phyloP scores from a whole-genome alignment of 2,797 vertebrate species.

The Diplodus puntazzo region DNA sequence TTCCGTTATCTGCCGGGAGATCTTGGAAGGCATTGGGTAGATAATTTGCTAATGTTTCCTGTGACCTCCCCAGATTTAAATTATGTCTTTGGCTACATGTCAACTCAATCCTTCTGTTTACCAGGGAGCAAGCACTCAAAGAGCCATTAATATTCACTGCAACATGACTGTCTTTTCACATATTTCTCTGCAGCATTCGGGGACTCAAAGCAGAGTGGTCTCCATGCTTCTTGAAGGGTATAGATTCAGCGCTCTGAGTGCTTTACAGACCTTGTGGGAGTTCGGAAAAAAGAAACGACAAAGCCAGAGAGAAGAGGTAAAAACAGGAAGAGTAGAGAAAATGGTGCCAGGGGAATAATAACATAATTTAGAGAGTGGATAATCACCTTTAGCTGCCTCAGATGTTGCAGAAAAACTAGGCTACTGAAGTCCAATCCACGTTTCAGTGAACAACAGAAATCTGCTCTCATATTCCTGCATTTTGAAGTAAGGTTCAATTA shows the following conservation, averaged over 20 bases:
- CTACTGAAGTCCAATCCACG: slow-evolving; percentile 68
- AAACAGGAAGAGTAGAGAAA: slow-evolving; percentile 45
- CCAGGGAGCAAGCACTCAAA: slow-evolving; percentile 77
- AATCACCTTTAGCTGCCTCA: slow-evolving; percentile 71
- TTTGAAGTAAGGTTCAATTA: slow-evolving; percentile 78
- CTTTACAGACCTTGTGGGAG: slow-evolving; percentile 68
- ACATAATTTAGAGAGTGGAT: slow-evolving; percentile 62
- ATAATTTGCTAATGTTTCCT: slow-evolving; percentile 90
- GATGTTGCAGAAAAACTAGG: slow-evolving; percentile 69
- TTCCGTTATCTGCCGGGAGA: slow-evolving; percentile 84
- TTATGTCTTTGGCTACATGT: slow-evolving; percentile 85
- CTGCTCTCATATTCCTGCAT: slow-evolving; percentile 61
- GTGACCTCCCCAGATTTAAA: slow-evolving; percentile 88
- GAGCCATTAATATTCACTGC: slow-evolving; percentile 82
- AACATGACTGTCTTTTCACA: slow-evolving; percentile 74
- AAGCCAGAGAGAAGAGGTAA: slow-evolving; percentile 46
- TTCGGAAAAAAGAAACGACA: slow-evolving; percentile 64
- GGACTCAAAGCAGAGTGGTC: slow-evolving; percentile 62
- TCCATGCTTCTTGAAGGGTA: slow-evolving; percentile 66
- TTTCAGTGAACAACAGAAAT: slow-evolving; percentile 70
- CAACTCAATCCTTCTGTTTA: slow-evolving; percentile 81
- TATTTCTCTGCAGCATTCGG: slow-evolving; percentile 68
- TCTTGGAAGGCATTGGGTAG: slow-evolving; percentile 85
- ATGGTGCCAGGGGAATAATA: slow-evolving; percentile 55
- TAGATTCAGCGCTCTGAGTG: slow-evolving; percentile 63